A percentile compares a stretch with the other conserved stretches of the same genome.
Evolutionary conservation across 2,113 vertebrate species (phyloP).

Genomic region (Parus major): DNA sequence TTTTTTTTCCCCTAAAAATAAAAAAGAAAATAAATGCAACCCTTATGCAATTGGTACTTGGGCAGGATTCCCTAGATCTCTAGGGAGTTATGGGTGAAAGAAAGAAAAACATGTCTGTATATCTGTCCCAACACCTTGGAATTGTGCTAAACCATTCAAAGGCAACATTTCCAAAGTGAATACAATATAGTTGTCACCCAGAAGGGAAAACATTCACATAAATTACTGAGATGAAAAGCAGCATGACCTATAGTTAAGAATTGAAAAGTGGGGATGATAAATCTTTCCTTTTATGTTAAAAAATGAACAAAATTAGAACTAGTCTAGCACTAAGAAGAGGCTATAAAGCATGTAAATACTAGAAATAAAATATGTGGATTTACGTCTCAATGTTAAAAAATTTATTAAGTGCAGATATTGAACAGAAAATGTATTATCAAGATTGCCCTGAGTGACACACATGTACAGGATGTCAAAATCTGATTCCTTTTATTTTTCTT

Average conservation of each 20-base stretch:
- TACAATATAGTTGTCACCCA: not conserved
- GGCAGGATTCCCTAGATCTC: not conserved
- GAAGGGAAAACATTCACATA: not conserved
- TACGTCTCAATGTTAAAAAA: not conserved
- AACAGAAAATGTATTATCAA: not conserved
- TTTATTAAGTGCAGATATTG: not conserved
- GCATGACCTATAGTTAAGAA: not conserved
- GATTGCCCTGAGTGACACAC: not conserved
- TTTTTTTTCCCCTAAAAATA: not conserved
- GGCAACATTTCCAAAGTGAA: not conserved
- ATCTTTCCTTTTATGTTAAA: not conserved
- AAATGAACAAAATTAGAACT: constrained; percentile 34
- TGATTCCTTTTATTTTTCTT: not conserved
- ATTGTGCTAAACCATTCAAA: not conserved
- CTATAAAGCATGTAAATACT: not conserved
- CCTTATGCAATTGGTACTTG: not conserved
- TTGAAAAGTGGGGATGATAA: not conserved
- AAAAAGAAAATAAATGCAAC: not conserved
- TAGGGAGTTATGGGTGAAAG: not conserved
- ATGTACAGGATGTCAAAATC: not conserved
- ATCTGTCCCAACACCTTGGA: not conserved
- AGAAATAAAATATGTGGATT: not conserved
- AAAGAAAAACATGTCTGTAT: not conserved
- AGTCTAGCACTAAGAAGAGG: not conserved
- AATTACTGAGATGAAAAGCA: constrained; percentile 3